Evolutionary conservation across 2,113 vertebrate genomes (phyloP), one percentile per base, ranked within the genome.

Genomic region (Nansenia antarctica): DNA sequence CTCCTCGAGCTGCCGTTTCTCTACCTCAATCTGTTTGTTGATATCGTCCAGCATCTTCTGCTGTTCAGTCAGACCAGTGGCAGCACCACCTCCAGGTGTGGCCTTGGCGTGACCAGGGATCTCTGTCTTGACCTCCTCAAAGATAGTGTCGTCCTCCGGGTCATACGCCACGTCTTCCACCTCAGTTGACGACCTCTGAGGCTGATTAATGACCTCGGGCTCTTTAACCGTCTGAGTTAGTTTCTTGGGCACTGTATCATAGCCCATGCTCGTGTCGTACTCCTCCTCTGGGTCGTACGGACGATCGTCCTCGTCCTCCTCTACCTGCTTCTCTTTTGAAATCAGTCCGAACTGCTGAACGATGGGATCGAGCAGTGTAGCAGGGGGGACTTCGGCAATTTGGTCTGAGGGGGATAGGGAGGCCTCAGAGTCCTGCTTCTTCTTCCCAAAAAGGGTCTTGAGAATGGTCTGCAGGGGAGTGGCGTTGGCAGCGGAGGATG

Each of bases 221-320:
- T 67, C 81, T 14, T 78, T 86, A 3, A 90, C 76, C 1, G 73
- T 64, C 60, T n/a, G n/a, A n/a, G n/a, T n/a, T n/a, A n/a, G n/a
- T n/a, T 84, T 88, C 30, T 90, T 91, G 0, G 88, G 66, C n/a
- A n/a, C n/a, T 26, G 78, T 24, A 69, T 73, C 89, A 54, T 93
- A 95, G 63, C 91, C 91, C 71, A 86, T 89, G 74, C 94, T 91
- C 0, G 96, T 95, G 37, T 94, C 92, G 11, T 99, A 99, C 63
- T 99, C 98, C 59, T 99, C 98, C 67, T 99, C 97, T 0, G 98
- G 97, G 82, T 99, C 96, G 1, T 99, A 99, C 0, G 98, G 97
- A 31, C 98, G 85, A 72, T 99, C 97, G 15, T 99, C 91, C 76
- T 92, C 97, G 45, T 98, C 95, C 34, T 96, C 94, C 9, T 95